Evolutionary conservation across 2,797 vertebrate species (phyloP).

Genomic region (Crocodylus rhombifer): DNA sequence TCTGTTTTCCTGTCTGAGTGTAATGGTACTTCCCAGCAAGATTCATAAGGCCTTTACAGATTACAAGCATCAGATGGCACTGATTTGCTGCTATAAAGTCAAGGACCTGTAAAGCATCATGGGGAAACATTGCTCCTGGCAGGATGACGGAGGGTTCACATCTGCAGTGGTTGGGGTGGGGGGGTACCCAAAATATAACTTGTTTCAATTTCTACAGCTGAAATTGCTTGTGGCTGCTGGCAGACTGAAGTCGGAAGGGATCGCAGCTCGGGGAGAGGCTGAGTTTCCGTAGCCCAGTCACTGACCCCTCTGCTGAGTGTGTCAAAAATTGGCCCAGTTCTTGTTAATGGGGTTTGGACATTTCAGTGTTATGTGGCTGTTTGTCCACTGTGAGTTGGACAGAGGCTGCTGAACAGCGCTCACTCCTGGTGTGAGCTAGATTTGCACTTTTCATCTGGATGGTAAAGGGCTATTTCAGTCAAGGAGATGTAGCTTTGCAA

Average conservation of each 20-base stretch:
- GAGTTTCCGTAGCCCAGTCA: background rate
- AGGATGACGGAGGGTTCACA: background rate
- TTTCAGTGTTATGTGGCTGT: background rate
- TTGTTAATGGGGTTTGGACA: background rate
- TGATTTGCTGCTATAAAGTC: background rate
- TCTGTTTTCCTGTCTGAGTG: background rate
- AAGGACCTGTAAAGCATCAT: background rate
- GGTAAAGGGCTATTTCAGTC: background rate
- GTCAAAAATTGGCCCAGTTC: background rate
- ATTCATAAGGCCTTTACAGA: background rate
- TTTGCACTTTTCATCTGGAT: no score
- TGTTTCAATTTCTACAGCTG: background rate
- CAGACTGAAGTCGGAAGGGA: background rate
- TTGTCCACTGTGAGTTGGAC: no score
- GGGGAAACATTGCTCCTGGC: conserved; percentile 4
- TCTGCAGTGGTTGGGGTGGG: background rate
- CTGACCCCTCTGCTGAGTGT: background rate
- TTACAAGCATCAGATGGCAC: background rate
- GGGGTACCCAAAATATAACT: background rate
- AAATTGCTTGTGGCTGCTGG: background rate
- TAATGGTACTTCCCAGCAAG: background rate
- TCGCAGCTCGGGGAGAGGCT: background rate
- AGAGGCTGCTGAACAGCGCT: no score
- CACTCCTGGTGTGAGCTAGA: no score
- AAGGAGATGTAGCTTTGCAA: background rate